Base-by-base conservation (phyloP, 2,797 vertebrate species). In the Amniataba percoides region DNA sequence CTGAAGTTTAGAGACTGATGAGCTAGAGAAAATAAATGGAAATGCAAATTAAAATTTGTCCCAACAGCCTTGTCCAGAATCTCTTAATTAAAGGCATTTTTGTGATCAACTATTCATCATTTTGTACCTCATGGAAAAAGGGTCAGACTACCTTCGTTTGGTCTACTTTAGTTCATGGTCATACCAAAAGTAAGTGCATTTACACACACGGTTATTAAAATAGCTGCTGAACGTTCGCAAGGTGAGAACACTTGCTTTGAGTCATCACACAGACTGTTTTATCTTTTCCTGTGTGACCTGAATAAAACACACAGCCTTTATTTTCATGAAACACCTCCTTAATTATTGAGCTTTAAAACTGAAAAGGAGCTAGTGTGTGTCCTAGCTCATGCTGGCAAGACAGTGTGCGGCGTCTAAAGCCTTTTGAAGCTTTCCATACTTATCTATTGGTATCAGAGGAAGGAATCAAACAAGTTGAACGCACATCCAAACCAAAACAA, bases 331-430 rank as follows among this genome's bases (percentile, higher is more conserved):
- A 68, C 69, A 40, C 61, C 57, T 72, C 49, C 48, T 79, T 81
- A 74, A 87, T 89, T 88, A 90, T 56, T 77, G 59, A 88, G 78
- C 77, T 49, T 60, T 59, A 60, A 85, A 64, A 81, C 49, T 68
- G 72, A 77, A 85, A 68, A 75, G 43, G 66, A 85, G 65, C 31
- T 2, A 49, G 69, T 73, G 61, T 21, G 74, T 43, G 71, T 80
- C 71, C 46, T 69, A 45, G 71, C 64, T 71, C 42, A 15, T 53
- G 58, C 73, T 75, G 69, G 64, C 46, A 64, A 60, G 67, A 72
- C 51, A 15, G 56, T 55, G 19, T 65, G 71, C 74, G 25, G 70
- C 77, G 49, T 73, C 67, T 58, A 25, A 78, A 84, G 82, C 49
- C 61, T 74, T 89, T 84, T 87, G 66, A 87, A 79, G 80, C 87